Base-by-base conservation (phyloP, 2,888 invertebrate species). In the Leucozona laternaria region DNA sequence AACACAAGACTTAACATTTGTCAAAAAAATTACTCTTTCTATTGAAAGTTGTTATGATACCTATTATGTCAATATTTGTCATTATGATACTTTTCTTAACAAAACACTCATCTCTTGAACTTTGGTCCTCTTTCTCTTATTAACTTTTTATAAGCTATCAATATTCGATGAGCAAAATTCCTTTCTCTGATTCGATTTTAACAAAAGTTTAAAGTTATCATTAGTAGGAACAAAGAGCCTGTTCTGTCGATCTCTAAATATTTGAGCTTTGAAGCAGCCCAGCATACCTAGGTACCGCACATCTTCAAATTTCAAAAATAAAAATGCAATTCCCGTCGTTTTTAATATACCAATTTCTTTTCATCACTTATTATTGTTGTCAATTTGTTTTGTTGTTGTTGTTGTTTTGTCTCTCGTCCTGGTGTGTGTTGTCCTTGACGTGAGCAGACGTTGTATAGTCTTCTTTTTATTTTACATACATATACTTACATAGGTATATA, bases 261-360 rank as follows among this genome's bases (percentile, higher is more conserved):
- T 15, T 25, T 53, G 15, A 25, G 6, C 25, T 25, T 13, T 50
- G 13, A 50, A 53, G 10, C 53, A 15, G 25, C 25, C 6, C 53
- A 15, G 5, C 7, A 4, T 7, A n/a, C n/a, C n/a, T n/a, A n/a
- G n/a, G n/a, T n/a, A n/a, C 4, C 10, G 5, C 6, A 53, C 6
- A 53, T 11, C 25, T 28, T 28, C 25, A 68, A 15, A 40, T 48
- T 58, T 22, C 20, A 25, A 55, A 17, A 53, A 73, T 45, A 31
- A 64, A 64, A 64, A 62, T 83, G 83, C 75, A 79, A 75, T 79
- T 75, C 55, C 28, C 25, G 25, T 43, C 37, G 48, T 77, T 43
- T 72, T 83, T 83, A 73, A 83, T 83, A 73, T 73, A 70, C 68
- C 73, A 79, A 83, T 83, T 79, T 75, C 40, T 43, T 50, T 75